phyloP scores from a whole-genome alignment of 2,888 invertebrate genomes.

The Ormyrus pomaceus region DNA sequence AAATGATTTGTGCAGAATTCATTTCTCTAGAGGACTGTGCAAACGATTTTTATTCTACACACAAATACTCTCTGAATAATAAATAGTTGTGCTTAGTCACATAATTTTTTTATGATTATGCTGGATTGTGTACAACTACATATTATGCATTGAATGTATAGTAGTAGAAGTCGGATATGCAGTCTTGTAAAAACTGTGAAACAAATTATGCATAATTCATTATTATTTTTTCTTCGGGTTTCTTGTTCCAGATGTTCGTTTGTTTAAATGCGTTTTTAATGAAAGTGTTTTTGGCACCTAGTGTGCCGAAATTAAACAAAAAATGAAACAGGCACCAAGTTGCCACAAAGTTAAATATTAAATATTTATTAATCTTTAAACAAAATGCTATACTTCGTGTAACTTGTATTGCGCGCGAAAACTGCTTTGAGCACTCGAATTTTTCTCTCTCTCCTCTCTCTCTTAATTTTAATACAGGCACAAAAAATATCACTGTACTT shows the following conservation, averaged over 20 bases:
- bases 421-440: constrained; percentile 45
- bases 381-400: constrained; percentile 30
- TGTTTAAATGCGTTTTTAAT: constrained; percentile 46
- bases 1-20: constrained; percentile 34
- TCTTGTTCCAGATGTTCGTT: constrained; percentile 43
- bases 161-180: background rate
- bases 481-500: constrained; percentile 32
- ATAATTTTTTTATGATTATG: background rate
- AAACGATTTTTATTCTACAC: too few relatives aligned
- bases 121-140: background rate
- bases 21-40: too few relatives aligned
- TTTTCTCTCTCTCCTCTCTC: constrained; percentile 28
- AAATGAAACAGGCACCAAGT: constrained; percentile 52
- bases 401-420: constrained; percentile 36
- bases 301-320: constrained; percentile 38
- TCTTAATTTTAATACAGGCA: constrained; percentile 11
- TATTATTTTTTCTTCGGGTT: constrained; percentile 35
- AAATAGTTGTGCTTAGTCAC: too few relatives aligned
- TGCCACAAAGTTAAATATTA: constrained; percentile 55
- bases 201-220: constrained; percentile 26
- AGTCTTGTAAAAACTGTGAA: constrained; percentile 10
- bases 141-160: too few relatives aligned
- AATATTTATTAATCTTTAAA: constrained; percentile 56
- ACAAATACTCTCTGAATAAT: too few relatives aligned
- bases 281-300: constrained; percentile 48